These are phyloP conservation scores for Sisyra terminalis DNA, from an alignment of 2,888 invertebrate genomes.

Conservation along the genomic window DNA sequence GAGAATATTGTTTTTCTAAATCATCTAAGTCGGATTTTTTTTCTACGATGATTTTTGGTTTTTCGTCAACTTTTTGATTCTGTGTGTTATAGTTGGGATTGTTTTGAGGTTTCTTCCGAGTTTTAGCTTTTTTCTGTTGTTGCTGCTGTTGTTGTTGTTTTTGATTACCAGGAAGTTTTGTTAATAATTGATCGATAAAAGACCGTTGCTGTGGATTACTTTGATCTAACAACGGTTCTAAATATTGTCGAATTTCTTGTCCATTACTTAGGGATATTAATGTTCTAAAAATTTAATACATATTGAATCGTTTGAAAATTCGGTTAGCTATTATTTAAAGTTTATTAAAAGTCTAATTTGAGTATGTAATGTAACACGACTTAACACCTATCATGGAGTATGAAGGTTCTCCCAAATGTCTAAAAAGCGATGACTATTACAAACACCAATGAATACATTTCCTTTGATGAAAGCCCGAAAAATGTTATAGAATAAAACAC, in stretches of 20 bases:
- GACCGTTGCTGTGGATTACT: conserved; percentile 45
- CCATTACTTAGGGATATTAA: conserved; percentile 53
- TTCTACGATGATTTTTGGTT: not conserved
- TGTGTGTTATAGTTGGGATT: not conserved
- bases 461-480: too few species aligned
- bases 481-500: too few species aligned
- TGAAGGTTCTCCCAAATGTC: too few species aligned
- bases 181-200: conserved; percentile 33
- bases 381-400: too few species aligned
- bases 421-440: too few species aligned
- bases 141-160: too few species aligned
- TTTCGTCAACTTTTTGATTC: too few species aligned
- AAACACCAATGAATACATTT: too few species aligned
- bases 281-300: conserved; percentile 35
- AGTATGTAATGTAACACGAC: too few species aligned
- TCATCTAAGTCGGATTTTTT: not conserved
- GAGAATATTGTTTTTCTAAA: not conserved
- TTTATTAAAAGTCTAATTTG: too few species aligned
- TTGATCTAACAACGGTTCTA: conserved; percentile 54
- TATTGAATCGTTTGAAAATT: too few species aligned
- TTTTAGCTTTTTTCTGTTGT: not conserved
- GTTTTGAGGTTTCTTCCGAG: not conserved
- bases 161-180: conserved; percentile 15
- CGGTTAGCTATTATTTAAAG: not conserved
- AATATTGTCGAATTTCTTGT: conserved; percentile 59